Conservation (phyloP, 2,113 vertebrate genomes). For the Peromyscus maniculatus region DNA sequence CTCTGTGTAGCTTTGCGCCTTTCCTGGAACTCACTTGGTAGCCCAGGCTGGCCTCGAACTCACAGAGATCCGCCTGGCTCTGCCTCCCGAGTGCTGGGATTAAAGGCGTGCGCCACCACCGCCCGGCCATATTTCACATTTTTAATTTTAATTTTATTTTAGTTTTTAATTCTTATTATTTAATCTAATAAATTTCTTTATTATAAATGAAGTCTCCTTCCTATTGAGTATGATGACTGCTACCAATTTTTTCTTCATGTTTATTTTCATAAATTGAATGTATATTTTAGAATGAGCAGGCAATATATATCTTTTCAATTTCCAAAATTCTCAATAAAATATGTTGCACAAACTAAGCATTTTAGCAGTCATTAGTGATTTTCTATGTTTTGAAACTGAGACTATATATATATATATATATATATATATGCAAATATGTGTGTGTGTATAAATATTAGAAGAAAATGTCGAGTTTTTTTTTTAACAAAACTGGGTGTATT, state of each 20-base stretch:
- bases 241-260: neutral
- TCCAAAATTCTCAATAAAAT: neutral
- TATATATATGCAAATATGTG: too few species aligned
- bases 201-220: neutral
- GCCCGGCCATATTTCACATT: neutral
- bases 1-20: too few species aligned
- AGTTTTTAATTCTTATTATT: too few species aligned
- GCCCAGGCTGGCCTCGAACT: too few species aligned
- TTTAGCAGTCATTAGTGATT: neutral
- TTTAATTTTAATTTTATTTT: too few species aligned
- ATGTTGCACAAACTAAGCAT: neutral
- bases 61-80: too few species aligned
- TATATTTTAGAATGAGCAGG: neutral
- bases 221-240: neutral
- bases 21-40: too few species aligned
- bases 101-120: too few species aligned
- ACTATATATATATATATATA: neutral
- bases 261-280: neutral
- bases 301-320: neutral
- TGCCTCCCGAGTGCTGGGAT: too few species aligned
- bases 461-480: neutral
- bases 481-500: neutral
- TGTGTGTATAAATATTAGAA: neutral
- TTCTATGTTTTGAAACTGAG: neutral
- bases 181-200: neutral